These are phyloP conservation scores for Protobothrops flavoviridis DNA, from an alignment of 2,113 vertebrate species.

Conservation along the genomic window DNA sequence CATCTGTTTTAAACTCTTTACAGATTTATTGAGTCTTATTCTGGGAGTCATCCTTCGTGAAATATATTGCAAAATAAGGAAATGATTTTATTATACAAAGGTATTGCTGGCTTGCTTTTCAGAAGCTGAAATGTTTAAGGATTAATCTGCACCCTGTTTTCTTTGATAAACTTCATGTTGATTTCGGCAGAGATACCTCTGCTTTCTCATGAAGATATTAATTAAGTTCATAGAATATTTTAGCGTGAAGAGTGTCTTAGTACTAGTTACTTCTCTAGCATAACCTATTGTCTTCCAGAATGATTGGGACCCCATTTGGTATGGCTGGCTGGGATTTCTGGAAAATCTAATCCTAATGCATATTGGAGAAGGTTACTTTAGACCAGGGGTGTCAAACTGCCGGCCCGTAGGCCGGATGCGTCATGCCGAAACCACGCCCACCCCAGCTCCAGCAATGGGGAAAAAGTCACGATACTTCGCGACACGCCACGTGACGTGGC, in stretches of 20 bases:
- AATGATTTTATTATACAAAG: not conserved
- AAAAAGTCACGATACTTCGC: too few species aligned
- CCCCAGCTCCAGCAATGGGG: too few species aligned
- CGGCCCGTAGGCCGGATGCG: too few species aligned
- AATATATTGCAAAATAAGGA: not conserved
- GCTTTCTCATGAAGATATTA: not conserved
- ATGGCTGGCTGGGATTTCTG: not conserved
- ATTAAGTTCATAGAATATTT: not conserved
- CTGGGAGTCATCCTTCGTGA: not conserved
- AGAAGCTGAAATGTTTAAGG: not conserved
- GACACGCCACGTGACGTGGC: too few species aligned
- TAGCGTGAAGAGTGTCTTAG: not conserved
- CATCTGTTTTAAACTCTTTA: not conserved
- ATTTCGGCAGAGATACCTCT: not conserved
- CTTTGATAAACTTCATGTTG: not conserved
- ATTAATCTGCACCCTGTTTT: not conserved
- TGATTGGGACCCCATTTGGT: not conserved
- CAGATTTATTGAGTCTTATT: not conserved
- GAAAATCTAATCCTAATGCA: not conserved
- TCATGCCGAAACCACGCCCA: too few species aligned
- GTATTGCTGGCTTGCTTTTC: not conserved
- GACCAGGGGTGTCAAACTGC: too few species aligned
- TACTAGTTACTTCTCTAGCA: not conserved
- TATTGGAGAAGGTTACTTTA: not conserved
- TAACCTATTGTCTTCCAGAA: not conserved